These are phyloP conservation scores for Aphodius granarius DNA, from an alignment of 2,888 invertebrate species.

Conservation along the genomic window DNA sequence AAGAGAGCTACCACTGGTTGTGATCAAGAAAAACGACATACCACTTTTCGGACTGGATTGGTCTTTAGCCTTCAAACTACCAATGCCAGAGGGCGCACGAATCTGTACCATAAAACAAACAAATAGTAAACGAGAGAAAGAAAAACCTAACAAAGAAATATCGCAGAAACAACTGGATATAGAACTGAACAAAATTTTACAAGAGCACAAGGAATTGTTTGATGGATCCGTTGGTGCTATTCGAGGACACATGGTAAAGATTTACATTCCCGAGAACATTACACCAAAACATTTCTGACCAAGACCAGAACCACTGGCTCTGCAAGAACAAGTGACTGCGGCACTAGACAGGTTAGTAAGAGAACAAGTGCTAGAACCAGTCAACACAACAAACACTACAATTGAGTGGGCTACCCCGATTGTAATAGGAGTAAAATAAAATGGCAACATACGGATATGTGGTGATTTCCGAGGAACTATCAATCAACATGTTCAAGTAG, in stretches of 20 bases:
- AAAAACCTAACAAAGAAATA: background rate
- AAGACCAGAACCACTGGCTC: slow-evolving; percentile 4
- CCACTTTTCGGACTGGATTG: slow-evolving; percentile 21
- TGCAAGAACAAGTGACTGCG: slow-evolving; percentile 30
- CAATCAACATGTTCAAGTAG: slow-evolving; percentile 25
- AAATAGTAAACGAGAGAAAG: background rate
- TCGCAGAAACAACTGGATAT: too few species aligned
- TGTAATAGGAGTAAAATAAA: slow-evolving; percentile 31
- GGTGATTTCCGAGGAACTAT: slow-evolving; percentile 31
- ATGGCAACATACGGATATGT: slow-evolving; percentile 33
- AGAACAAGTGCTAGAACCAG: slow-evolving; percentile 31
- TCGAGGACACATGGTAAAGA: background rate
- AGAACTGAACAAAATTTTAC: background rate
- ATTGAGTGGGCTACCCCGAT: slow-evolving; percentile 36
- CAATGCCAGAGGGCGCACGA: slow-evolving; percentile 6
- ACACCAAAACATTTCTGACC: slow-evolving; percentile 5
- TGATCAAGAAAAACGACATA: slow-evolving; percentile 5
- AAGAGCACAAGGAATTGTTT: background rate
- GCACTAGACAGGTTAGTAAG: slow-evolving; percentile 32
- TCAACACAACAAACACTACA: slow-evolving; percentile 28
- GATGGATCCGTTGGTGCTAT: background rate
- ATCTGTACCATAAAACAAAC: background rate
- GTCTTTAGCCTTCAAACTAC: slow-evolving; percentile 6
- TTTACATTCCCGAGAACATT: background rate
- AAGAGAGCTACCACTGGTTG: slow-evolving; percentile 2